A percentile compares a stretch with the other conserved stretches of the same genome.
phyloP scores from a whole-genome alignment of 2,797 vertebrate genomes.

The Astyanax mexicanus region DNA sequence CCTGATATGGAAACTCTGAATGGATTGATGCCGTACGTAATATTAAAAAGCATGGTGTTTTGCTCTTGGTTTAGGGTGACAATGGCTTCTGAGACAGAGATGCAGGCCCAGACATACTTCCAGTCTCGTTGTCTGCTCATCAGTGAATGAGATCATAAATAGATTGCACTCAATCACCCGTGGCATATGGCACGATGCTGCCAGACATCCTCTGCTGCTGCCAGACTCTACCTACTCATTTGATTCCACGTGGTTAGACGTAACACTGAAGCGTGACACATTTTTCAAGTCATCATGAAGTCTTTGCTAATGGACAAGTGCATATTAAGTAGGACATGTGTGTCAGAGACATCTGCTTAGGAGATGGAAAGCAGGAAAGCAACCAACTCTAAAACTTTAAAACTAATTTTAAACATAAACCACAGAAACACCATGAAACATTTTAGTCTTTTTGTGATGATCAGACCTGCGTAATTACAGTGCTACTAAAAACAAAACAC shows the following conservation, averaged over 20 bases:
- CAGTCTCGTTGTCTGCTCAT: not conserved
- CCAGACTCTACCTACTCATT: conserved; percentile 13
- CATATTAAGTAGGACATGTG: conserved; percentile 14
- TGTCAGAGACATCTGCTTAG: conserved; percentile 25
- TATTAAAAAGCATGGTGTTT: conserved; percentile 62
- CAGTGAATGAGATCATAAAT: conserved; percentile 3
- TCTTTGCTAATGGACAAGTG: not conserved
- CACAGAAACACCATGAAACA: conserved; percentile 16
- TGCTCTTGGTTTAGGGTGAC: conserved; percentile 60
- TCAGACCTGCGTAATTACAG: conserved; percentile 6
- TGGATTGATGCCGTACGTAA: conserved; percentile 33
- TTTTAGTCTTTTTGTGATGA: not conserved
- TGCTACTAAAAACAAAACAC: conserved; percentile 10
- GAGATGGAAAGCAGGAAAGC: too few species aligned
- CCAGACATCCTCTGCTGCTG: conserved; percentile 27
- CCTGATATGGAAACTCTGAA: conserved; percentile 46
- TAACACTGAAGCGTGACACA: conserved; percentile 7
- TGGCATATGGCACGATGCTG: not conserved
- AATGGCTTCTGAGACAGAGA: conserved; percentile 59
- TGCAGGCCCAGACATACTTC: conserved; percentile 24
- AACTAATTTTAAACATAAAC: too few species aligned
- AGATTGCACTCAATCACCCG: conserved; percentile 7
- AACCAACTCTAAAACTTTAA: too few species aligned
- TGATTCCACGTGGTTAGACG: conserved; percentile 18
- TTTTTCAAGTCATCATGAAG: conserved; percentile 2